phyloP scores from a whole-genome alignment of 2,888 invertebrate genomes.

The Exephanes ischioxanthus region DNA sequence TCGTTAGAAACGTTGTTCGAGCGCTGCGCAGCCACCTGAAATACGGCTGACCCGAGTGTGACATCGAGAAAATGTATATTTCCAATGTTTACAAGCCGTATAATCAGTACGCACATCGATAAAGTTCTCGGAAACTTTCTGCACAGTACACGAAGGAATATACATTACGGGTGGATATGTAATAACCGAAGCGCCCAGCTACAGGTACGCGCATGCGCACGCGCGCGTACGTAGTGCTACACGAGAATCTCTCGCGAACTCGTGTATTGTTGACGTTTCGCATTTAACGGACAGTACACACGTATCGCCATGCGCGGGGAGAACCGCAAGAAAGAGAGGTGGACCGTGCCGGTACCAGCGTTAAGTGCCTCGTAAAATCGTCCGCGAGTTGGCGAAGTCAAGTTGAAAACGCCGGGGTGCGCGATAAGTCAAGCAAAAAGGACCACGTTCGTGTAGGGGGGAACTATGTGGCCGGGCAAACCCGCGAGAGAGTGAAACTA shows the following conservation, averaged over 20 bases:
- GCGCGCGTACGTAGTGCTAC: not conserved
- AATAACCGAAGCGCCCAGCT: not conserved
- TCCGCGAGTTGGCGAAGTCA: constrained; percentile 54
- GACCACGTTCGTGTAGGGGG: constrained; percentile 43
- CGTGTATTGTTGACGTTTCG: constrained; percentile 46
- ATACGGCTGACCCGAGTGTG: too few relatives aligned
- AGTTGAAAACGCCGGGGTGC: constrained; percentile 64
- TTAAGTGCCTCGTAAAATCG: constrained; percentile 71
- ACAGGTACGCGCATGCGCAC: not conserved
- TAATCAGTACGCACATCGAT: not conserved
- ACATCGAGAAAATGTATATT: not conserved
- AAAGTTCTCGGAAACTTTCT: constrained; percentile 3
- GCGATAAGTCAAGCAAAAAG: constrained; percentile 68
- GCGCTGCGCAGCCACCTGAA: too few relatives aligned
- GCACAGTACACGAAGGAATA: not conserved
- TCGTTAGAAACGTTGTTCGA: too few relatives aligned
- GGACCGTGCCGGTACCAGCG: constrained; percentile 59
- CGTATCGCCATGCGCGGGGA: constrained; percentile 20
- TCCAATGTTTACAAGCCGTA: not conserved
- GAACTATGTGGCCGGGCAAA: not conserved
- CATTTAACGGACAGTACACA: constrained; percentile 47
- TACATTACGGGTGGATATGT: not conserved
- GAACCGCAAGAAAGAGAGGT: constrained; percentile 24
- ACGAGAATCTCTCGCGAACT: constrained; percentile 2
- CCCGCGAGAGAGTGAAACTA: constrained; percentile 56